Conservation (phyloP, 2,113 vertebrate genomes). For the Megaceryle maxima region DNA sequence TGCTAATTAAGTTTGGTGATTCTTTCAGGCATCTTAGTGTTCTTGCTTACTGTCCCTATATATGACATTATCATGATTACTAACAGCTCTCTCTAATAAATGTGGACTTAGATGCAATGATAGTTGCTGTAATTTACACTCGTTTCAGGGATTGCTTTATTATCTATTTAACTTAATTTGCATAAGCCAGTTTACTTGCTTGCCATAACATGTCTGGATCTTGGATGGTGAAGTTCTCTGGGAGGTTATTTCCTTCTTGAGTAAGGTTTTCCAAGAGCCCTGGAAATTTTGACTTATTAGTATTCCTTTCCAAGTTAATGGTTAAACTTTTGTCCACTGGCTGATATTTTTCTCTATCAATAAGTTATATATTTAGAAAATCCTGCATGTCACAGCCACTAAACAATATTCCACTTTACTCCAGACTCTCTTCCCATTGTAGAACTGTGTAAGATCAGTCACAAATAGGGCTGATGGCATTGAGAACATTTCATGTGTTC, state of each 20-base stretch:
- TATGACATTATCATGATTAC: background rate
- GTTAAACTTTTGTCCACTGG: background rate
- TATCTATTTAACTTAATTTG: background rate
- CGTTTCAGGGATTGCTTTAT: background rate
- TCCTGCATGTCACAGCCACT: background rate
- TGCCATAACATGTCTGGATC: background rate
- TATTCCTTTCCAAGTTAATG: background rate
- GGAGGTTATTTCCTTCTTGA: background rate
- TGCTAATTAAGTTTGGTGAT: background rate
- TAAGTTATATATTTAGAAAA: background rate
- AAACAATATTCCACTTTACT: background rate
- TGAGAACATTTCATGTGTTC: background rate
- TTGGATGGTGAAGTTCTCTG: background rate
- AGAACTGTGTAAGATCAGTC: background rate
- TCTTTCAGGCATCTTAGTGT: background rate
- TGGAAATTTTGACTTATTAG: background rate
- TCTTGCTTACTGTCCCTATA: background rate
- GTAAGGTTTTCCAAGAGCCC: background rate
- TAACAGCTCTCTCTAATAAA: background rate
- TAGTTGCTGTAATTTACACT: background rate
- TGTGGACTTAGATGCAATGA: background rate
- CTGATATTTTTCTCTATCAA: fast-evolving
- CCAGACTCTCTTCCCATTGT: background rate
- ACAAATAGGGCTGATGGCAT: background rate
- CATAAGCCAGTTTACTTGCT: background rate